phyloP scores from a whole-genome alignment of 2,113 vertebrate species.

The Hiodon alosoides region DNA sequence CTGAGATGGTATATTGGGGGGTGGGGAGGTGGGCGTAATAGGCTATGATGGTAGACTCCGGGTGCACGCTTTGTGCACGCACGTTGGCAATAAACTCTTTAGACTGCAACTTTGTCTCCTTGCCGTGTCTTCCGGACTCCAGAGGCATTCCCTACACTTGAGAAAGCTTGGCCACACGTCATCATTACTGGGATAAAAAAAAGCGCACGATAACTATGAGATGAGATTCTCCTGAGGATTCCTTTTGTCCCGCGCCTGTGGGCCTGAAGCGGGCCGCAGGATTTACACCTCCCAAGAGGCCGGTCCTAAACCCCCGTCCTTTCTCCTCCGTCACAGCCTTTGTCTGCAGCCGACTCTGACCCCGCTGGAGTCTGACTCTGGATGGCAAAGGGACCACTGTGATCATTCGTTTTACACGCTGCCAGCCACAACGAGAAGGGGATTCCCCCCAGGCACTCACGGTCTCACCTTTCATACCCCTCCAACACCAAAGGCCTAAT shows the following conservation, averaged over 20 bases:
- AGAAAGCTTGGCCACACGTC: conserved; percentile 35
- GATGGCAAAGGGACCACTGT: conserved; percentile 19
- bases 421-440: conserved; percentile 2
- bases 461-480: conserved; percentile 11
- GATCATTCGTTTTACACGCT: conserved; percentile 27
- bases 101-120: conserved; percentile 39
- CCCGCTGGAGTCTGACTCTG: not conserved
- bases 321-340: conserved; percentile 8
- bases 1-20: too few species aligned
- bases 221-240: conserved; percentile 42
- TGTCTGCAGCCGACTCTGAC: conserved; percentile 12
- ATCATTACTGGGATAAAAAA: conserved; percentile 47
- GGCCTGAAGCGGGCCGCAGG: conserved; percentile 16
- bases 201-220: conserved; percentile 55
- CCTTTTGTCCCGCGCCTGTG: conserved; percentile 37
- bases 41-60: too few species aligned
- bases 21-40: too few species aligned
- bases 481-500: conserved; percentile 17
- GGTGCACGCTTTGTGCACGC: too few species aligned
- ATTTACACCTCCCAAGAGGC: conserved; percentile 35
- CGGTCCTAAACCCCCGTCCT: conserved; percentile 32
- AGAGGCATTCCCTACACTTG: too few species aligned
- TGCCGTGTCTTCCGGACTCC: too few species aligned
- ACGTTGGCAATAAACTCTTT: too few species aligned
- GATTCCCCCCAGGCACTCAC: conserved; percentile 9